Conservation (phyloP, 2,113 vertebrate species). For the Gobius niger region DNA sequence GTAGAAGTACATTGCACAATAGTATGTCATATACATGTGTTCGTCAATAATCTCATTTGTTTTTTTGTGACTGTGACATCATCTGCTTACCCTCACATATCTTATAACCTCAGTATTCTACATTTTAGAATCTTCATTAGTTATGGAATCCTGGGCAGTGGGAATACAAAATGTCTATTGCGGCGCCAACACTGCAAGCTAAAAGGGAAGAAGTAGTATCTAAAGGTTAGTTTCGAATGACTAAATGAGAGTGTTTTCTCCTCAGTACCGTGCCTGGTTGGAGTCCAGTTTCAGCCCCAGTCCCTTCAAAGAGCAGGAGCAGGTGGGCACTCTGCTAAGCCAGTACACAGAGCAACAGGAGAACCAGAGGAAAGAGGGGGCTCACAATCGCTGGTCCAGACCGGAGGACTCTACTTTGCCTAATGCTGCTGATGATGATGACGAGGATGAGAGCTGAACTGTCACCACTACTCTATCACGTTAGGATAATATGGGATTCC, state of each 20-base stretch:
- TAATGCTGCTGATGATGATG: conserved; percentile 48
- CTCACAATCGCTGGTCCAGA: conserved; percentile 39
- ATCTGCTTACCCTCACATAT: too few relatives aligned
- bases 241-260: background rate
- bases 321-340: conserved; percentile 76
- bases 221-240: too few relatives aligned
- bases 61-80: too few relatives aligned
- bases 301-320: conserved; percentile 81
- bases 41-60: too few relatives aligned
- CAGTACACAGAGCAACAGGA: conserved; percentile 73
- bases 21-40: background rate
- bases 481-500: conserved; percentile 8
- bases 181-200: too few relatives aligned
- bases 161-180: too few relatives aligned
- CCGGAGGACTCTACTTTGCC: conserved; percentile 48
- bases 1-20: background rate
- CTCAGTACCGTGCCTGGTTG: conserved; percentile 84
- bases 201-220: too few relatives aligned
- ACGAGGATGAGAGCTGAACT: conserved; percentile 67
- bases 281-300: conserved; percentile 71
- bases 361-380: conserved; percentile 48
- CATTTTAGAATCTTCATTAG: too few relatives aligned
- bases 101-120: too few relatives aligned
- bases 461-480: background rate
- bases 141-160: too few relatives aligned